These are phyloP conservation scores for Julus scanicus DNA, from an alignment of 2,888 invertebrate genomes.

Conservation along the genomic window DNA sequence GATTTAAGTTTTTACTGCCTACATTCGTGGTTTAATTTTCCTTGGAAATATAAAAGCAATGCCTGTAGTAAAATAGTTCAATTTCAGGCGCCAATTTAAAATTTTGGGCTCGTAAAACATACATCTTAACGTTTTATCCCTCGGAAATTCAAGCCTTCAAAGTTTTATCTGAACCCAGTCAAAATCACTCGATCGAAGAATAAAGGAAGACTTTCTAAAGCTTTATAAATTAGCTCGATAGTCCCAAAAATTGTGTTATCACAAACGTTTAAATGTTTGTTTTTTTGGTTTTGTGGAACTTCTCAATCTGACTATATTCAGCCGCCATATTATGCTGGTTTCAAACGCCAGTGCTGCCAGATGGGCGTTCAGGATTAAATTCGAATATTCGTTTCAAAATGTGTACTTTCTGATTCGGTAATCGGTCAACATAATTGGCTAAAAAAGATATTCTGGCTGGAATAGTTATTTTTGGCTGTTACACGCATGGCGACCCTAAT, in stretches of 20 bases:
- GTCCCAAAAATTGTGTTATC: too few species aligned
- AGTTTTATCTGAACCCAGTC: background rate
- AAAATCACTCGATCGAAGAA: background rate
- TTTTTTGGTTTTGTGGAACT: background rate
- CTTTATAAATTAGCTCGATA: constrained; percentile 3
- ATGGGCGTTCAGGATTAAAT: background rate
- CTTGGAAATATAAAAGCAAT: background rate
- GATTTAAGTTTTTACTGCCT: background rate
- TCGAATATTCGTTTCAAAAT: background rate
- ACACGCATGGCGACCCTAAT: constrained; percentile 7
- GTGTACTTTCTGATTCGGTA: background rate
- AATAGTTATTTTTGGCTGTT: background rate
- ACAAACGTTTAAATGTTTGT: too few species aligned
- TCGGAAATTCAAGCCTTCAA: background rate
- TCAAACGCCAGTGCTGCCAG: background rate
- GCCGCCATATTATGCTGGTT: too few species aligned
- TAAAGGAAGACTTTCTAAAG: background rate
- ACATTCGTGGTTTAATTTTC: background rate
- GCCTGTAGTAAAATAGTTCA: background rate
- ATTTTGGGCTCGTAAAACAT: background rate
- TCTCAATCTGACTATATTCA: background rate
- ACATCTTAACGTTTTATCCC: background rate
- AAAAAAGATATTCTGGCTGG: too few species aligned
- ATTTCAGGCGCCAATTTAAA: background rate
- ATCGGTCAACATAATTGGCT: too few species aligned